Base-by-base conservation (phyloP, 2,113 vertebrate genomes). In the Osmerus mordax region DNA sequence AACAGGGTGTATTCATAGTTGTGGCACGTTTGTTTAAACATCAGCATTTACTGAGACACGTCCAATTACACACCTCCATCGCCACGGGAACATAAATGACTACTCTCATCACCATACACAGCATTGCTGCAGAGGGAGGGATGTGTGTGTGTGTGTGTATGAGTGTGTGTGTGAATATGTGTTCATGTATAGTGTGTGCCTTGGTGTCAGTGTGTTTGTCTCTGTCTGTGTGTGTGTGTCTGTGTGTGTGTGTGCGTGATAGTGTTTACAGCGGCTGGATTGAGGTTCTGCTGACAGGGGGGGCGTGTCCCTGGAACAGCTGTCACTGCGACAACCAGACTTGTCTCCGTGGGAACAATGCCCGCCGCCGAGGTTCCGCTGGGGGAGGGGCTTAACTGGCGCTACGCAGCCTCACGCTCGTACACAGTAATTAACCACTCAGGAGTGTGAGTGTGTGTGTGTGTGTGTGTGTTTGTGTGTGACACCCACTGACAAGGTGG, bases 391-490 rank as follows among this genome's bases (percentile, higher is more conserved):
- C 36, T 9, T 41, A 41, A 41, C 36, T 41, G 83, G 88, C 16
- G 84, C 87, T 89, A 92, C 53, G 89, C 87, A 90, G 91, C 90
- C 91, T 91, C 89, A 41, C 7, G 36, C 92, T 92, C 90, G 92
- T 87, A 93, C 91, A 88, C 93, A 88, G 80, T 93, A 94, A 95
- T 95, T 95, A 94, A 94, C 92, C 93, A 90, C 90, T 91, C 93
- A 89, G 91, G 92, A 91, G 93, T 93, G 93, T 56, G 54, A 7
- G 54, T 56, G 54, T 56, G 54, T 56, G 54, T 56, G 54, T 56
- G 54, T 13, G 12, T 23, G 1, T 23, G 21, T 23, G 21, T 23
- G 54, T 3, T 11, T 15, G n/a, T 56, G 14, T 56, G 54, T 41
- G 14, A 29, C 25, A 14, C 14, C 89, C 89, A 89, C 91, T 93